Evolutionary conservation across 1,140 invertebrate genomes (phyloP), one percentile per base, ranked within the genome.

Genomic region (Cherax destructor): DNA sequence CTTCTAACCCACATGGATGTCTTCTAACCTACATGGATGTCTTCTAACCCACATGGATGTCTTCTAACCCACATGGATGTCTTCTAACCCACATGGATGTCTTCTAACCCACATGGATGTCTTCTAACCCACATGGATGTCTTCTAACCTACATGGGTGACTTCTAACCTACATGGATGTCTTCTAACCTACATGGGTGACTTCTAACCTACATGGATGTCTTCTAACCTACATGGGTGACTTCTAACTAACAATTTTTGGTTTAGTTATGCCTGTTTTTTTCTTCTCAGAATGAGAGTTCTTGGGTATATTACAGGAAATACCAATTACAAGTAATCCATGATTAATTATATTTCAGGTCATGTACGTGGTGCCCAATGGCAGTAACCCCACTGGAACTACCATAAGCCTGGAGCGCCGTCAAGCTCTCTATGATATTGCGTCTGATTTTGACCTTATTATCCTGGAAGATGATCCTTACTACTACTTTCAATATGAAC

Each of bases 381-480:
- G 95, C 49, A 94, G 95, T 18, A 98, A 98, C 94, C 97, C 97
- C 9, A 96, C 96, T 0, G 97, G 97, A 10, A 95, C 95, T 11
- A 95, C 96, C 9, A 95, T 97, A 76, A 94, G 96, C 0, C 94
- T 96, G 24, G 95, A 96, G 47, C 95, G 97, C 87, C 95, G 96
- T 81, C 95, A 95, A 88, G 95, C 96, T 94, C 96, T 97, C 72
- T 98, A 98, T 93, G 95, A 95, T 92, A 95, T 97, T 92, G 97
- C 97, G 50, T 96, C 96, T 94, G 95, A 96, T 93, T 97, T 97
- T 94, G 96, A 97, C 94, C 96, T 98, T 47, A 93, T 98, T 0
- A 97, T 98, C 87, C 93, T 98, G 0, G 97, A 98, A 72, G 97
- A 98, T 93, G 97, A 97, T 95, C 97, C 97, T 5, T 98, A 97